phyloP scores from a whole-genome alignment of 2,113 vertebrate genomes.

The Pangasianodon gigas region DNA sequence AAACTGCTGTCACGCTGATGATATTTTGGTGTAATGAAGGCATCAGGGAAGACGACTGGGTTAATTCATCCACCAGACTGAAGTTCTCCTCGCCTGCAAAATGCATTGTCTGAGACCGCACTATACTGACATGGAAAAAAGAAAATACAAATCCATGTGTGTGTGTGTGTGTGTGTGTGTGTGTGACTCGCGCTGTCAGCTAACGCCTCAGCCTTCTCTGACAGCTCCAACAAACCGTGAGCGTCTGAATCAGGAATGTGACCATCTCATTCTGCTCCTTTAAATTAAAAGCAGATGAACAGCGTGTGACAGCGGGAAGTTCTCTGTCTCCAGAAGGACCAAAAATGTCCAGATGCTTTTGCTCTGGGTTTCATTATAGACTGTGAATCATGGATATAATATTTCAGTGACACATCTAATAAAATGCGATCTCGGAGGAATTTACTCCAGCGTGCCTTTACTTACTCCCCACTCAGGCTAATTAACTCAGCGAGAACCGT shows the following conservation, averaged over 20 bases:
- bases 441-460: neutral
- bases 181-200: neutral
- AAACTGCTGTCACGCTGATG: neutral
- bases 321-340: constrained; percentile 10
- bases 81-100: neutral
- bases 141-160: neutral
- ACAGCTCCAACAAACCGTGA: neutral
- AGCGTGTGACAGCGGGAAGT: constrained; percentile 18
- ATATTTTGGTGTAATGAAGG: neutral
- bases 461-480: constrained; percentile 54
- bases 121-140: neutral
- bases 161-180: neutral
- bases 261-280: neutral
- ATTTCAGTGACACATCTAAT: constrained; percentile 40
- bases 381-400: constrained; percentile 23
- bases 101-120: neutral
- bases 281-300: constrained; percentile 12
- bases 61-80: neutral
- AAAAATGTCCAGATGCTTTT: constrained; percentile 36
- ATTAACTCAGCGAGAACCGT: constrained; percentile 61
- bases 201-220: neutral
- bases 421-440: constrained; percentile 7
- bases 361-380: constrained; percentile 44
- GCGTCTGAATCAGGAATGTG: constrained; percentile 25
- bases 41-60: neutral